Evolutionary conservation across 2,888 invertebrate genomes (phyloP), one percentile per base, ranked within the genome.

Genomic region (Mesodorylaimus sp.): DNA sequence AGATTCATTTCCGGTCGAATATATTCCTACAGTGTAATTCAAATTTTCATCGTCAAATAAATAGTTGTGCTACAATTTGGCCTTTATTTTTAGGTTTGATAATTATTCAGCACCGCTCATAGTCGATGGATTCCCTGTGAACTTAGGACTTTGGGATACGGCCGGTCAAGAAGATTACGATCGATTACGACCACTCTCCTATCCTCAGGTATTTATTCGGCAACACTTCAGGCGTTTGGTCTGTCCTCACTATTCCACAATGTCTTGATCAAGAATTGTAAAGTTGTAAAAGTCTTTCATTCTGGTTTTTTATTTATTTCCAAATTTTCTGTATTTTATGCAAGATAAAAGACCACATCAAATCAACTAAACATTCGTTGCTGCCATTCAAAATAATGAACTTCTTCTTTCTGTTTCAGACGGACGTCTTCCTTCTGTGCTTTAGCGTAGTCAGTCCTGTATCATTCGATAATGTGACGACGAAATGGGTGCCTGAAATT

Each of bases 401-500:
- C n/a, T 5, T 47, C 3, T 49, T 25, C 10, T 16, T 50, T 47
- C 3, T 50, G 43, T 68, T 69, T 32, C 68, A 93, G 77, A 97
- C 95, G 57, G 95, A 97, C 73, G 95, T 97, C 57, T 97, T 97
- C 74, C 80, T 97, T 64, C 88, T 97, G 73, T 97, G 95, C 76
- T 97, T 91, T 76, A 91, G 91, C 73, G 89, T 97, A 59, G 91
- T 95, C 61, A 89, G 91, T 70, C 95, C 95, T 56, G 91, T 93
- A 48, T 95, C 95, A 46, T 95, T 91, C 75, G 95, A 95, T 76
- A 97, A 95, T 77, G 91, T 97, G 56, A 87, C 87, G 65, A 89
- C 89, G 58, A 97, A 97, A 75, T 97, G 95, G 97, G 89, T 89
- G 73, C 95, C 95, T 58, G 97, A 97, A 78, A 91, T 97, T 63